Conservation (phyloP, 2,888 invertebrate genomes). For the Hypselothyrea guttata region DNA sequence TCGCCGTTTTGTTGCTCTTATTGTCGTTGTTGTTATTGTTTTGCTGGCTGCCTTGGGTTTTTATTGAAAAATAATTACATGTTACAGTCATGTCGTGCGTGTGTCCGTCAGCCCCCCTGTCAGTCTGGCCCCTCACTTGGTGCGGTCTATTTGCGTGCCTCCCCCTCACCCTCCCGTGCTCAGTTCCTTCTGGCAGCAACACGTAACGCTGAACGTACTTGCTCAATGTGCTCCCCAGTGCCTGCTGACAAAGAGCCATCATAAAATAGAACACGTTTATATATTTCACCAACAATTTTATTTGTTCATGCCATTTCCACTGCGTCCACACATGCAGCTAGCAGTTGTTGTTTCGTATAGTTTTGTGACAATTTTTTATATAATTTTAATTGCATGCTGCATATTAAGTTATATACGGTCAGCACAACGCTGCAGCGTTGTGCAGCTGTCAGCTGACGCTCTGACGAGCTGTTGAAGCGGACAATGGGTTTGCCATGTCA, state of each 20-base stretch:
- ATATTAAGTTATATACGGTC: conserved; percentile 66
- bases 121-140: conserved; percentile 56
- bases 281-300: conserved; percentile 52
- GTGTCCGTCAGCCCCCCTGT: conserved; percentile 43
- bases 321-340: conserved; percentile 44
- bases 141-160: conserved; percentile 63
- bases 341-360: conserved; percentile 28
- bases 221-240: conserved; percentile 32
- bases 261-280: conserved; percentile 73
- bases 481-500: conserved; percentile 1
- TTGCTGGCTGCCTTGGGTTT: conserved; percentile 63
- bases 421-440: conserved; percentile 43
- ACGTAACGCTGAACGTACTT: not conserved
- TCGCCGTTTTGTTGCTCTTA: conserved; percentile 40
- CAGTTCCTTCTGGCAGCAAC: conserved; percentile 13
- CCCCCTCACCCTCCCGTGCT: not conserved
- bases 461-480: conserved; percentile 11
- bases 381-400: conserved; percentile 73
- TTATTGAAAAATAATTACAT: conserved; percentile 76
- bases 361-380: conserved; percentile 67
- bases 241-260: conserved; percentile 69
- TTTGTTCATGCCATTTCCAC: conserved; percentile 16
- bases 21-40: conserved; percentile 37
- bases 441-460: conserved; percentile 23
- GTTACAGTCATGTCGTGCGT: conserved; percentile 76